Conservation (phyloP, 2,113 vertebrate species). For the Lagenorhynchus albirostris region DNA sequence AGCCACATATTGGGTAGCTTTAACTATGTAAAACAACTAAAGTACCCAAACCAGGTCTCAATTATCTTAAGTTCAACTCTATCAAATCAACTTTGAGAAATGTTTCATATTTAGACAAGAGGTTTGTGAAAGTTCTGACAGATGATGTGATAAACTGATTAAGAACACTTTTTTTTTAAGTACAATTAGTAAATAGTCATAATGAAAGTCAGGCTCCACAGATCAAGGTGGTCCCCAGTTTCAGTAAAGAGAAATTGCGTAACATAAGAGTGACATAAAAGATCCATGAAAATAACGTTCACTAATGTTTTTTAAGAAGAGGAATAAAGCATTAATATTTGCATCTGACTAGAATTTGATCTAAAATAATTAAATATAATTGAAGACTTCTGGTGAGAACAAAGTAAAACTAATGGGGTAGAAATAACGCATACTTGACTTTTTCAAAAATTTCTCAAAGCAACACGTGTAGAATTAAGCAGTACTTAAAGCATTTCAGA, state of each 20-base stretch:
- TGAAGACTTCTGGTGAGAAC: neutral
- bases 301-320: neutral
- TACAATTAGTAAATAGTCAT: neutral
- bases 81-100: neutral
- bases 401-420: neutral
- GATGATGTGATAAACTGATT: neutral
- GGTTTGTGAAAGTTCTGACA: neutral
- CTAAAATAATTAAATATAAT: neutral
- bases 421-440: neutral
- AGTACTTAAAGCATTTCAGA: constrained; percentile 16
- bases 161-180: neutral
- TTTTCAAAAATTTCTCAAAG: constrained; percentile 18
- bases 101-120: neutral
- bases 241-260: neutral
- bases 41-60: neutral
- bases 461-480: neutral
- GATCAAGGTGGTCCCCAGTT: neutral
- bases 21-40: neutral
- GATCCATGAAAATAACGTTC: neutral
- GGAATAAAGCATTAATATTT: neutral
- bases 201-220: neutral
- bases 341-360: neutral
- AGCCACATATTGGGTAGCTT: neutral
- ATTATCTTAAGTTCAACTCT: constrained; percentile 7
- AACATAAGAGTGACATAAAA: neutral